Conservation (phyloP, 2,888 invertebrate genomes). For the Drosophila nr. medialis region DNA sequence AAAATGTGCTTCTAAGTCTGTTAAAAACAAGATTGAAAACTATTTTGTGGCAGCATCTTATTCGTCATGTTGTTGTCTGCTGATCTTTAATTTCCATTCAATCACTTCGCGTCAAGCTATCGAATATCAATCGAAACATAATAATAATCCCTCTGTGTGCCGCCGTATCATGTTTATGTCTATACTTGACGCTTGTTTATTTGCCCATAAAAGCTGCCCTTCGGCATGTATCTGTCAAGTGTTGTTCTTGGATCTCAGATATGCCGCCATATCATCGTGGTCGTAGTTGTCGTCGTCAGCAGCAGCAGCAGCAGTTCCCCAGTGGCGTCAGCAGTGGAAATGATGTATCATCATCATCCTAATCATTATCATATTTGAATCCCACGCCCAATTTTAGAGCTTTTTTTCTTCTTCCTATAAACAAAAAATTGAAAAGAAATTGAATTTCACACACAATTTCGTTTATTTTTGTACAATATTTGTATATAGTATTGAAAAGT, state of each 20-base stretch:
- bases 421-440: slow-evolving; percentile 56
- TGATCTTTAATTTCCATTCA: slow-evolving; percentile 15
- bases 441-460: slow-evolving; percentile 70
- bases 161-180: slow-evolving; percentile 32
- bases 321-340: slow-evolving; percentile 72
- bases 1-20: background rate
- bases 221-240: slow-evolving; percentile 44
- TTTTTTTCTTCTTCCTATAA: slow-evolving; percentile 55
- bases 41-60: background rate
- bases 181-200: slow-evolving; percentile 28
- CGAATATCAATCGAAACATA: slow-evolving; percentile 39
- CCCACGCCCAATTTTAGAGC: slow-evolving; percentile 59
- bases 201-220: slow-evolving; percentile 54
- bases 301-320: slow-evolving; percentile 23
- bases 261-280: slow-evolving; percentile 28
- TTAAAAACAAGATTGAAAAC: background rate
- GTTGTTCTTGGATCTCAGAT: slow-evolving; percentile 28
- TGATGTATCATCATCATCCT: slow-evolving; percentile 55
- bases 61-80: slow-evolving; percentile 5
- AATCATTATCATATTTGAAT: slow-evolving; percentile 25
- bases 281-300: background rate
- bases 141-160: slow-evolving; percentile 17
- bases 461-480: slow-evolving; percentile 58
- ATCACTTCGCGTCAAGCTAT: slow-evolving; percentile 20
- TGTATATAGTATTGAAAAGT: background rate